These are phyloP conservation scores for Rhinichthys osculus DNA, from an alignment of 2,797 vertebrate genomes.

Conservation along the genomic window DNA sequence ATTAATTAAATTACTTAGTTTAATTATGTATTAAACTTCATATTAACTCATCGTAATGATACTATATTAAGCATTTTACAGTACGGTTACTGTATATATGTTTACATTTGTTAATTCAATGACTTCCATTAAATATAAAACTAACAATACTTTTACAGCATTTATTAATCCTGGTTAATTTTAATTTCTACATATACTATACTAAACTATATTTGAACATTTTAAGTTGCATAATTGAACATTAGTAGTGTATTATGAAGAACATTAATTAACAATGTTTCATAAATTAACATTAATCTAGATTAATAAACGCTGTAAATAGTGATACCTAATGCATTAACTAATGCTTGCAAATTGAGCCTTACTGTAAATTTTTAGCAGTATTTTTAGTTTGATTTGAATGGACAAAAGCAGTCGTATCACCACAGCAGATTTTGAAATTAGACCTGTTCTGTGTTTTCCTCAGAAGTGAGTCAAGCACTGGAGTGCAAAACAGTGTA, in stretches of 20 bases:
- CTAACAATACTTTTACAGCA: not conserved
- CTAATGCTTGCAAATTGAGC: not conserved
- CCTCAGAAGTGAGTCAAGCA: conserved; percentile 30
- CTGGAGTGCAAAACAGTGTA: conserved; percentile 54
- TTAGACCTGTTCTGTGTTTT: conserved; percentile 17
- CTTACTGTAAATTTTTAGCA: not conserved
- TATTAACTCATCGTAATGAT: not conserved
- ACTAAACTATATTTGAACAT: not conserved
- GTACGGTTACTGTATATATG: not conserved
- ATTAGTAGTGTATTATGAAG: not conserved
- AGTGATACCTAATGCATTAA: not conserved
- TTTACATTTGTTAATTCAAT: not conserved
- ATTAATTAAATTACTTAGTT: not conserved
- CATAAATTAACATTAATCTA: conserved; percentile 3
- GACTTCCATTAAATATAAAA: not conserved
- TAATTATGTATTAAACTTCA: not conserved
- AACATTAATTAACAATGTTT: not conserved
- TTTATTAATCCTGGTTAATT: not conserved
- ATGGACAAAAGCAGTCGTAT: conserved; percentile 3
- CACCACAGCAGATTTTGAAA: conserved; percentile 24
- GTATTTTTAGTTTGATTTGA: conserved; percentile 2
- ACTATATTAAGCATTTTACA: not conserved
- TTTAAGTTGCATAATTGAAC: not conserved
- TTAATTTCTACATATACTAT: not conserved
- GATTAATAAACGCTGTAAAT: not conserved